Base-by-base conservation (phyloP, 2,888 invertebrate species). In the Chloroclysta siterata region DNA sequence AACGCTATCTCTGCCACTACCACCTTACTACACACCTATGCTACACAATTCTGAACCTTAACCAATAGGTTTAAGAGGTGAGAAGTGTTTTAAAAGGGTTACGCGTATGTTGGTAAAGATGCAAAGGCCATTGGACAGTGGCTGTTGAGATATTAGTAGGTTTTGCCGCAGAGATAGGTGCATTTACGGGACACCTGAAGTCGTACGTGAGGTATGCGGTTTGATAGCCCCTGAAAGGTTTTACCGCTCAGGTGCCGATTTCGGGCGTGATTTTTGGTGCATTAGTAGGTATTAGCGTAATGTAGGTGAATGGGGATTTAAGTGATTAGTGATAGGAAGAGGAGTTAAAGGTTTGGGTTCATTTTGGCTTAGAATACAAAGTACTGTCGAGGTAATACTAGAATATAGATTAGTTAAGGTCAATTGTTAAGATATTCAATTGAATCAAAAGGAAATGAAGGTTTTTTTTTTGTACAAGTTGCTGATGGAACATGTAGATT, bases 141-240 rank as follows among this genome's bases (percentile, higher is more conserved):
- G 77, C 87, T 83, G 81, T 85, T 90, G 91, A 92, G 90, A 91
- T 91, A 92, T 92, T 90, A 90, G 89, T 82, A 87, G 87, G 81
- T 81, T 80, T 80, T 77, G 78, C 71, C 67, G 77, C 75, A 81
- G 81, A 87, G 88, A 88, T 87, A 88, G 84, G 83, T 87, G 90
- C 87, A 87, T 88, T 88, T 84, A 86, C 77, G 80, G 80, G 83
- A 79, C 81, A 81, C 76, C 77, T 81, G 76, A 73, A 75, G 73
- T 72, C 72, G 68, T 80, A 82, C 83, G 83, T 87, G 84, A 87
- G 89, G 87, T 89, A 85, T 85, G 87, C 82, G 80, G 77, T 83
- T 82, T 84, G 90, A 89, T 90, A 90, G 84, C 83, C 85, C 88
- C 88, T 88, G 90, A 89, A 82, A 68, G 75, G 60, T 48, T 60